Conservation (phyloP, 2,797 vertebrate genomes). For the Squalus acanthias region DNA sequence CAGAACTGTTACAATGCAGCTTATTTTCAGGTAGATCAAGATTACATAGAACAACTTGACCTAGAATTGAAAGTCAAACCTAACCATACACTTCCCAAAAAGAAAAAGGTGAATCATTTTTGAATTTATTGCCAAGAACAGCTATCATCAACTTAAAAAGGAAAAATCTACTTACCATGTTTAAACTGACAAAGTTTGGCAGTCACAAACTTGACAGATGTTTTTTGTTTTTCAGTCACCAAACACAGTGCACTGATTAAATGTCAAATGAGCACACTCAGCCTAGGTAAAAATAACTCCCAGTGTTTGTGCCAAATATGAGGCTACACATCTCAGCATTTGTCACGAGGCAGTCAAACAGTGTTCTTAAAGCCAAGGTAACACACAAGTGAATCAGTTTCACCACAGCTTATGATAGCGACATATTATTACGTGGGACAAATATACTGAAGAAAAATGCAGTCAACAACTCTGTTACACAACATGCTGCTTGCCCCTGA, state of each 20-base stretch:
- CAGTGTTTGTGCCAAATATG: conserved; percentile 22
- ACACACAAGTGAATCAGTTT: conserved; percentile 2
- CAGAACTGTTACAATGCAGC: neutral
- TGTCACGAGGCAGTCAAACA: neutral
- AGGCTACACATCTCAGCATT: neutral
- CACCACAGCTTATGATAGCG: neutral
- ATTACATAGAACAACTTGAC: neutral
- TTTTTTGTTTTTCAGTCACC: neutral
- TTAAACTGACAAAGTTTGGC: neutral
- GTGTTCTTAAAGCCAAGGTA: neutral
- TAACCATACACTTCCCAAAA: neutral
- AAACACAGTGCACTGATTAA: conserved; percentile 9
- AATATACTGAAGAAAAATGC: neutral
- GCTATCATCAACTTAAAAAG: neutral
- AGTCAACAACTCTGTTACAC: neutral
- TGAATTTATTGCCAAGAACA: neutral
- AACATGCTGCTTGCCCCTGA: neutral
- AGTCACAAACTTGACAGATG: neutral
- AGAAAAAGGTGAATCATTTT: neutral
- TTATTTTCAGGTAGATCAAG: neutral
- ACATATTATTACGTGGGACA: neutral
- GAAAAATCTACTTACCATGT: neutral
- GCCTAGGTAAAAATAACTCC: conserved; percentile 30
- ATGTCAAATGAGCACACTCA: conserved; percentile 1
- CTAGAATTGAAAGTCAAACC: neutral